A percentile compares a stretch with the other conserved stretches of the same genome.
Conservation (phyloP, 1,140 invertebrate species). For the Wiebesia pumilae region DNA sequence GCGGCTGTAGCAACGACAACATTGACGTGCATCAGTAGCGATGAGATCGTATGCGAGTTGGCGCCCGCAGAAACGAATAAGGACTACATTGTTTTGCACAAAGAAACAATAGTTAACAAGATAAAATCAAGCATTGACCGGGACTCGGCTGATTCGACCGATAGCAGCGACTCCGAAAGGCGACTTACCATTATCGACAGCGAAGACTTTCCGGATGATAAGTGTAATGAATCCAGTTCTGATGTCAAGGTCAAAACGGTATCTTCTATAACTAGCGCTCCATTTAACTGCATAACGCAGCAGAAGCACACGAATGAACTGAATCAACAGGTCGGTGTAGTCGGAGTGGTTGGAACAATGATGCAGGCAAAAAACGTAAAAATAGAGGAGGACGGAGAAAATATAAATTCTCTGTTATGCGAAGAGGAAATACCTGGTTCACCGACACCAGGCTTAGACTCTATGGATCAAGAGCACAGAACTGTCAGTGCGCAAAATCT, state of each 20-base stretch:
- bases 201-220: slow-evolving; percentile 67
- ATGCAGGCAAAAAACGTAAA: slow-evolving; percentile 33
- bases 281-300: slow-evolving; percentile 35
- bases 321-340: slow-evolving; percentile 15
- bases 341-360: slow-evolving; percentile 40
- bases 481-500: slow-evolving; percentile 50
- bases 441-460: slow-evolving; percentile 80
- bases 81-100: slow-evolving; percentile 33
- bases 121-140: slow-evolving; percentile 70
- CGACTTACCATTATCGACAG: slow-evolving; percentile 77
- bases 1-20: background rate
- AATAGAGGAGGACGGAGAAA: slow-evolving; percentile 72
- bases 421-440: slow-evolving; percentile 92
- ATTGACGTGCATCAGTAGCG: background rate
- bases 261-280: background rate
- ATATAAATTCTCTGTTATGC: slow-evolving; percentile 83
- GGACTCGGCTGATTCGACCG: slow-evolving; percentile 76
- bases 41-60: background rate
- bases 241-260: slow-evolving; percentile 56
- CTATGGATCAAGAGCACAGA: slow-evolving; percentile 64
- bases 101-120: slow-evolving; percentile 57
- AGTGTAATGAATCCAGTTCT: slow-evolving; percentile 57
- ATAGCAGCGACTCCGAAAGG: slow-evolving; percentile 84
- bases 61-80: slow-evolving; percentile 3
- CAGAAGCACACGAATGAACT: slow-evolving; percentile 15